Conservation (phyloP, 1,140 invertebrate genomes). For the Drosophila leontia region DNA sequence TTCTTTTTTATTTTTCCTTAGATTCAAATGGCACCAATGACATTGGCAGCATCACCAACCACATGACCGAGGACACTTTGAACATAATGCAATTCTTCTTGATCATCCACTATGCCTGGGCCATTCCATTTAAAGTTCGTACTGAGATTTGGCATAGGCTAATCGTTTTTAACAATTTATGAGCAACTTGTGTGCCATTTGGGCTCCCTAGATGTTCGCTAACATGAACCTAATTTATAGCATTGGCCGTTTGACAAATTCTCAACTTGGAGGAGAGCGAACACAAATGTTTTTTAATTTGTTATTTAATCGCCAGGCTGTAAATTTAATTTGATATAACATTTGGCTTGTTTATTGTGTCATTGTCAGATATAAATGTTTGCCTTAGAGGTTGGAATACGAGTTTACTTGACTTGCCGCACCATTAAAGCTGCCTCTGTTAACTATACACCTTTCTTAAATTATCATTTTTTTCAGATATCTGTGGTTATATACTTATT, state of each 20-base stretch:
- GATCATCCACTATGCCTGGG: slow-evolving; percentile 94
- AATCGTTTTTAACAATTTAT: slow-evolving; percentile 62
- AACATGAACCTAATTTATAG: slow-evolving; percentile 62
- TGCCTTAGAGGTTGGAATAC: neutral
- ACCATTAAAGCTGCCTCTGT: neutral
- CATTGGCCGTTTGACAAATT: slow-evolving; percentile 34
- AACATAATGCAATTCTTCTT: slow-evolving; percentile 94
- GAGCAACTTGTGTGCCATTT: slow-evolving; percentile 75
- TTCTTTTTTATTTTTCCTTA: neutral
- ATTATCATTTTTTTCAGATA: slow-evolving; percentile 87
- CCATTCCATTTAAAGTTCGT: slow-evolving; percentile 92
- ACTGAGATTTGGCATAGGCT: slow-evolving; percentile 11
- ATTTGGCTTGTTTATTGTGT: slow-evolving; percentile 36
- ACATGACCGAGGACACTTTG: slow-evolving; percentile 92
- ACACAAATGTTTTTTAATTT: slow-evolving; percentile 54
- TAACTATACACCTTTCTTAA: neutral
- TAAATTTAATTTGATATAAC: slow-evolving; percentile 70
- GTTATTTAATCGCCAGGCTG: slow-evolving; percentile 41
- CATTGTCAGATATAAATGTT: slow-evolving; percentile 22
- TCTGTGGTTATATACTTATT: slow-evolving; percentile 90
- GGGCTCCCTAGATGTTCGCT: slow-evolving; percentile 33
- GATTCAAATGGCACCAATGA: slow-evolving; percentile 82
- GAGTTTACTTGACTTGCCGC: neutral
- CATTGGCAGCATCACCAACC: slow-evolving; percentile 90
- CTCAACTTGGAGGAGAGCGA: slow-evolving; percentile 16